Evolutionary conservation across 1,140 invertebrate species (phyloP), one percentile per base, ranked within the genome.

Genomic region (Drosophila murphyi): DNA sequence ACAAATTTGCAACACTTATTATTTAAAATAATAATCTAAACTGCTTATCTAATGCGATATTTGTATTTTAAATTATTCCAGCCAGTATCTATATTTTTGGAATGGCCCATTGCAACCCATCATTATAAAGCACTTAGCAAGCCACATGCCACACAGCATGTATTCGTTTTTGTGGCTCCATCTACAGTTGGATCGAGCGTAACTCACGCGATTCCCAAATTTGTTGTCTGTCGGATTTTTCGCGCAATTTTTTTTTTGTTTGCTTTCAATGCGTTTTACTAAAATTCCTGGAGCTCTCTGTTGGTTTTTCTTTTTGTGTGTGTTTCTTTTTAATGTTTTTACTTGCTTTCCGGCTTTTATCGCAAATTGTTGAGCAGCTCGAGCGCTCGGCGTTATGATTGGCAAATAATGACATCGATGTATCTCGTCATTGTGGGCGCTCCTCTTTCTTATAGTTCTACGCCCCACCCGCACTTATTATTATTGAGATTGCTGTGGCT

Each of bases 341-440:
- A 10, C 37, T 62, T 62, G 47, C 59, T 55, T 65, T 60, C 67
- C 56, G 60, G 60, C 69, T 65, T 65, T 80, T 76, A 76, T 77
- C 50, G 60, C 74, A 67, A 80, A 64, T 77, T 60, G 64, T 60
- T 32, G 34, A 63, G 51, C 47, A 56, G 37, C 68, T 31, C 51
- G 45, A 43, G 41, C 57, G 28, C 31, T 51, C 3, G 35, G 45
- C 59, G 63, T 67, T 59, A 77, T 85, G 81, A 85, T 85, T 80
- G 81, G 73, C 56, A 78, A 85, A 77, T 68, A 85, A 85, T 85
- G 80, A 80, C 81, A 79, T 82, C 70, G 80, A 56, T 62, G 54
- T 75, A 47, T 75, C 65, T 50, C 48, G 37, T 56, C 57, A 60
- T 51, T 43, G 43, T 41, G 34, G 64, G 34, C 72, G 57, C 64